Conservation (phyloP, 2,888 invertebrate species). For the Conus canariensis region DNA sequence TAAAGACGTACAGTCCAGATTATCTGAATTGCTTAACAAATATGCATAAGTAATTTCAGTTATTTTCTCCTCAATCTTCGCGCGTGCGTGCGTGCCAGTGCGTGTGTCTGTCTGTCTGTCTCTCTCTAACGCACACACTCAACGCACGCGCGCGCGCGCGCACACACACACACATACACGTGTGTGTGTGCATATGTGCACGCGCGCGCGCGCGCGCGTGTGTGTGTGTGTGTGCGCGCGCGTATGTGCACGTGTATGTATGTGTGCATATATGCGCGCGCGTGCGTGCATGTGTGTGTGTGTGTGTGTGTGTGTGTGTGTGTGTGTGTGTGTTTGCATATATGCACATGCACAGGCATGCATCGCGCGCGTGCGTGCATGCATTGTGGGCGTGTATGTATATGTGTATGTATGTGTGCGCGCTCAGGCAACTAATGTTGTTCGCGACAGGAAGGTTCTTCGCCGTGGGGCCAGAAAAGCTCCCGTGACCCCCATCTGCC, state of each 20-base stretch:
- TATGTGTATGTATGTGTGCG: not conserved
- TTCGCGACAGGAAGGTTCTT: not conserved
- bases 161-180: no score
- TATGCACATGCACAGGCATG: no score
- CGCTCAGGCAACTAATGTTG: not conserved
- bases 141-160: not conserved
- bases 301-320: not conserved
- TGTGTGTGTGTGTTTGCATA: not conserved
- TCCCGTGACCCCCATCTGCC: no score
- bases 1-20: not conserved
- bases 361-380: no score
- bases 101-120: not conserved
- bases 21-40: not conserved
- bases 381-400: not conserved
- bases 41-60: not conserved
- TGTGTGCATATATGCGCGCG: not conserved
- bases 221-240: slow-evolving; percentile 4
- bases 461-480: not conserved
- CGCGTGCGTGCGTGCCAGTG: not conserved
- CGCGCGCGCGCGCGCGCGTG: not conserved
- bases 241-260: not conserved
- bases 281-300: not conserved
- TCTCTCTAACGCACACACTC: not conserved
- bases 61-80: not conserved
- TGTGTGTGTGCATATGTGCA: not conserved